phyloP scores from a whole-genome alignment of 2,113 vertebrate species.

The Sinocyclocheilus grahami region DNA sequence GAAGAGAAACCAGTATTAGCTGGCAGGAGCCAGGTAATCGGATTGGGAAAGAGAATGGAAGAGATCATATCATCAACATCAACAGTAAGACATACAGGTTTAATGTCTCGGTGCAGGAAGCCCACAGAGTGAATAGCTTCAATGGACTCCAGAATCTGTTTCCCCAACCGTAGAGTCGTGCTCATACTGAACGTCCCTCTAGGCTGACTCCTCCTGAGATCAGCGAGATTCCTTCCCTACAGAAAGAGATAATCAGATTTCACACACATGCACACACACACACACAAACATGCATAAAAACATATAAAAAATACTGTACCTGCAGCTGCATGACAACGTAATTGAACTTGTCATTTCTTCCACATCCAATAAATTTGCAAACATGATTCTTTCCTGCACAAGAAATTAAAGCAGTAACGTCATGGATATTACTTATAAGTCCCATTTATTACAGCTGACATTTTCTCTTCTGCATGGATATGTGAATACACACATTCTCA shows the following conservation, averaged over 20 bases:
- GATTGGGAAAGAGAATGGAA: background rate
- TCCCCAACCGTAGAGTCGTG: constrained; percentile 91
- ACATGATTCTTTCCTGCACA: constrained; percentile 93
- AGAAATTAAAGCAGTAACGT: background rate
- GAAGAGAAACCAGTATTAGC: background rate
- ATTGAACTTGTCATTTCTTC: constrained; percentile 97
- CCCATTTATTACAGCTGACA: background rate
- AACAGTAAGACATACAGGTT: constrained; percentile 76
- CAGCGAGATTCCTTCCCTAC: constrained; percentile 94
- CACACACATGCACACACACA: background rate
- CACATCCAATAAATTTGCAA: constrained; percentile 97
- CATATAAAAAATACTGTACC: constrained; percentile 71
- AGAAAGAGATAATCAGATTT: background rate
- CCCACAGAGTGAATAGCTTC: constrained; percentile 90
- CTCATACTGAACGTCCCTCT: constrained; percentile 96
- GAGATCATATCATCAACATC: background rate
- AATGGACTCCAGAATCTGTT: constrained; percentile 91
- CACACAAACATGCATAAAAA: background rate
- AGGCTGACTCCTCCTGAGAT: constrained; percentile 92
- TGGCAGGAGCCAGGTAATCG: background rate
- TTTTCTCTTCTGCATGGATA: too few species aligned
- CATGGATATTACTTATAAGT: background rate
- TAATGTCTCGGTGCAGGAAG: constrained; percentile 88
- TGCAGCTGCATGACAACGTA: constrained; percentile 99
- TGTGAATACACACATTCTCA: too few species aligned